These are phyloP conservation scores for Odontothrips loti DNA, from an alignment of 2,888 invertebrate genomes.

Conservation along the genomic window DNA sequence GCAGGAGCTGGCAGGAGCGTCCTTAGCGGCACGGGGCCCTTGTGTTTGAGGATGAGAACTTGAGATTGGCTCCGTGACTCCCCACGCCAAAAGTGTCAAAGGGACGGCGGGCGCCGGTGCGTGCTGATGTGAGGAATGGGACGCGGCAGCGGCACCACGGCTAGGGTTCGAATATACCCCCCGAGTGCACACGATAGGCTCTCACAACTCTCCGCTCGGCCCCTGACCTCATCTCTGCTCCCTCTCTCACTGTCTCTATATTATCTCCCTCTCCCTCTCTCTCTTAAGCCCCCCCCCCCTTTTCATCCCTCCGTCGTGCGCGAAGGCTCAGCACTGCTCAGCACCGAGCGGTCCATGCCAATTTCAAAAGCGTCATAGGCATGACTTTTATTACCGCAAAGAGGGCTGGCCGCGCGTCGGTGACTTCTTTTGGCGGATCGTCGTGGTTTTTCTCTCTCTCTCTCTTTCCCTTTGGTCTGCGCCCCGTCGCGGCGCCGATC, in stretches of 20 bases:
- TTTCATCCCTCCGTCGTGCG: not conserved
- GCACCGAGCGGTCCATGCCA: not conserved
- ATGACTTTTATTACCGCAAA: not conserved
- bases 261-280: not conserved
- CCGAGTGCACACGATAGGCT: too few relatives aligned
- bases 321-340: not conserved
- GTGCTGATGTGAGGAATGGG: too few relatives aligned
- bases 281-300: not conserved
- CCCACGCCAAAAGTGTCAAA: too few relatives aligned
- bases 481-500: too few relatives aligned
- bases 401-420: constrained; percentile 42
- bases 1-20: too few relatives aligned
- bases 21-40: too few relatives aligned
- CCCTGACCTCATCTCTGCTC: not conserved
- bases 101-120: too few relatives aligned
- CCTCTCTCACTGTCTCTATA: not conserved
- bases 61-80: not conserved
- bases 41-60: not conserved
- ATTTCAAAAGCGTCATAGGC: not conserved
- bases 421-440: constrained; percentile 44
- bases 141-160: too few relatives aligned
- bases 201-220: not conserved
- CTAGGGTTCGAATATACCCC: too few relatives aligned
- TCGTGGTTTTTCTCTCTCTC: constrained; percentile 33
- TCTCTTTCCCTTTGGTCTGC: too few relatives aligned